Evolutionary conservation across 2,888 invertebrate genomes (phyloP).

Genomic region (Calliopum simillimum): DNA sequence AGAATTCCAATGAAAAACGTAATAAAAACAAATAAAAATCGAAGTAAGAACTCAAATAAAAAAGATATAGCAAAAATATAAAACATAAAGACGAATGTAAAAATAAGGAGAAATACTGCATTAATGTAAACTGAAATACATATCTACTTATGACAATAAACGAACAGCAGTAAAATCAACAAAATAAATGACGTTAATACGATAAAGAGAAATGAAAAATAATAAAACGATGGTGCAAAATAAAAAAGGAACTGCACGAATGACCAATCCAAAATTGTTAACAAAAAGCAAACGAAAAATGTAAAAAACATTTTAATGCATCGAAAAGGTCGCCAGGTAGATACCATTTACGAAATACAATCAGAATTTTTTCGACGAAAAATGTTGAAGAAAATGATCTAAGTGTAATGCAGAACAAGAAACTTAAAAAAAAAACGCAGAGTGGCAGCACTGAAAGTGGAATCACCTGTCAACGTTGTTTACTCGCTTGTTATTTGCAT

Average conservation of each 20-base stretch:
- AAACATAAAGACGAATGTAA: not conserved
- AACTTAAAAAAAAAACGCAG: not conserved
- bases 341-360: slow-evolving; percentile 1
- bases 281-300: not conserved
- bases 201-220: not conserved
- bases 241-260: not conserved
- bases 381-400: not conserved
- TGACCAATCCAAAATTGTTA: not conserved
- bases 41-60: not conserved
- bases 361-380: not conserved
- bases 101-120: not conserved
- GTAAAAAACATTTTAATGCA: not conserved
- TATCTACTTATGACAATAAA: not conserved
- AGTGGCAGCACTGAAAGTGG: slow-evolving; percentile 19
- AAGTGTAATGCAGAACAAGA: not conserved
- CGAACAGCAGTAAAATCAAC: not conserved
- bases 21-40: slow-evolving; percentile 1
- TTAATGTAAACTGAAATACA: not conserved
- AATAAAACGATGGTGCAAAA: not conserved
- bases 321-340: not conserved
- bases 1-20: not conserved
- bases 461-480: slow-evolving; percentile 13
- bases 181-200: slow-evolving; percentile 1
- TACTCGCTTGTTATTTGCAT: not conserved
- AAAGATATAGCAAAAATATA: not conserved